Evolutionary conservation across 2,888 invertebrate genomes (phyloP), one percentile per base, ranked within the genome.

Genomic region (Oegoconia quadripuncta): DNA sequence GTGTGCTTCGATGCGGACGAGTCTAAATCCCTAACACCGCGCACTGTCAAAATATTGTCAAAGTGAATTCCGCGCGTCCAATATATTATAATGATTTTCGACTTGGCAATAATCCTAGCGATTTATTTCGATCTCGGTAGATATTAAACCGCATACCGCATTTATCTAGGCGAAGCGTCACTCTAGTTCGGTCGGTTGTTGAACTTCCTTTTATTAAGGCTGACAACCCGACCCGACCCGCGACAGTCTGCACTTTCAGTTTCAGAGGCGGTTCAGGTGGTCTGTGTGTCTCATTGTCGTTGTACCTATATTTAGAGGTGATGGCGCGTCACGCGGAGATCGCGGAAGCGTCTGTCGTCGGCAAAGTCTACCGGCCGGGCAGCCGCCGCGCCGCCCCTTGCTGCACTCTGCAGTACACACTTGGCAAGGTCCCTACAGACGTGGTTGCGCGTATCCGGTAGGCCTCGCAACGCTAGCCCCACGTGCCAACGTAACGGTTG

Each of bases 1-100:
- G 50, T 56, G 55, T 49, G 62, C 50, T 58, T 60, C 63, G 53
- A 58, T 50, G 67, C 60, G 56, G 63, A 51, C 69, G 66, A 56
- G 62, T 71, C 66, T 77, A 74, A 77, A 81, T 79, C 75, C 71
- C 64, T 52, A 56, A 68, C 71, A 75, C 77, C 81, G 76, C 80
- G 62, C 66, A 69, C 72, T 87, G 87, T 87, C 87, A 87, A 84
- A 87, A 87, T 87, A 87, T 82, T 87, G 84, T 87, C 84, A 82
- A 80, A 82, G 75, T 69, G 79, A 87, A 87, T 86, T 84, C 83
- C 84, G 50, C 71, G 70, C 70, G 83, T 80, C 83, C 75, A 81
- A 84, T 87, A 86, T 83, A 82, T 83, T 86, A 81, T 71, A 81
- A 78, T 78, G 79, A 79, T 83, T 82, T 76, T 83, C 72, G 65